phyloP scores from a whole-genome alignment of 2,113 vertebrate genomes.

The Lophochroa leadbeateri region DNA sequence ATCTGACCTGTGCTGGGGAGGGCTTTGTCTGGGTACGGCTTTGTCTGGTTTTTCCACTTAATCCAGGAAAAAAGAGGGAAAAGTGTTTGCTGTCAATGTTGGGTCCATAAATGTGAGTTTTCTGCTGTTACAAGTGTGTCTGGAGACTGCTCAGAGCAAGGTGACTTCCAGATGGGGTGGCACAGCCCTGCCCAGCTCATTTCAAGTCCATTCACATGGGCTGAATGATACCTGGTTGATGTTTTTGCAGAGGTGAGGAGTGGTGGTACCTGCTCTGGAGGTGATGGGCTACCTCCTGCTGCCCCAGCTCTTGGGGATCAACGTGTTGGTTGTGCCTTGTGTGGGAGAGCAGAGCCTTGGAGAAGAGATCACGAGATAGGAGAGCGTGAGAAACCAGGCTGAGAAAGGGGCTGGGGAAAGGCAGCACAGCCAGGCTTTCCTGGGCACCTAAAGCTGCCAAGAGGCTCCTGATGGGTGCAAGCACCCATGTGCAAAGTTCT shows the following conservation, averaged over 20 bases:
- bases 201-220: background rate
- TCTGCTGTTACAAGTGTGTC: background rate
- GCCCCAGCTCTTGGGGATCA: accelerated
- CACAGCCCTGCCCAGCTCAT: background rate
- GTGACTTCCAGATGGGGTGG: background rate
- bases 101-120: background rate
- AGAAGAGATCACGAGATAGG: background rate
- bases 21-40: background rate
- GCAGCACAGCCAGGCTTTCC: accelerated
- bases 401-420: background rate
- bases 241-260: background rate
- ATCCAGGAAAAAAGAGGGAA: background rate
- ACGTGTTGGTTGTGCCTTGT: background rate
- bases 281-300: background rate
- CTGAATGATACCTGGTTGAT: background rate
- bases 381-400: background rate
- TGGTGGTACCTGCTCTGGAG: background rate
- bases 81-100: background rate
- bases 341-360: background rate
- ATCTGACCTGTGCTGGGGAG: background rate
- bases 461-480: background rate
- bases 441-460: background rate
- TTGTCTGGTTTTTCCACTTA: background rate
- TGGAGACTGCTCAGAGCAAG: background rate
- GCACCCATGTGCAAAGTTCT: background rate